Conservation (phyloP, 2,113 vertebrate genomes). For the Scomber colias region DNA sequence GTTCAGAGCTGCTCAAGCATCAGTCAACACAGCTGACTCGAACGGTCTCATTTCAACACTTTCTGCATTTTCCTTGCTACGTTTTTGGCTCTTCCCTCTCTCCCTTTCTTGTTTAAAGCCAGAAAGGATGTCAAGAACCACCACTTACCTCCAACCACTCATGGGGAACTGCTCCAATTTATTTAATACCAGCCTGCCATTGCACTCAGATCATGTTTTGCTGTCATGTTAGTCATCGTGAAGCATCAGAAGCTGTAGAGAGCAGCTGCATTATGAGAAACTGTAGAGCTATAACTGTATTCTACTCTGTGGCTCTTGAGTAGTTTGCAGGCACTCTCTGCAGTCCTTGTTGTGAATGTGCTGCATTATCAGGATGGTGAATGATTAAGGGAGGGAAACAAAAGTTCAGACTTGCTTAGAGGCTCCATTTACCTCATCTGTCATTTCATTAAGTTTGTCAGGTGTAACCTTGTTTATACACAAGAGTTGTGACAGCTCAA, state of each 20-base stretch:
- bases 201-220: conserved; percentile 48
- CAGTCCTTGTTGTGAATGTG: conserved; percentile 14
- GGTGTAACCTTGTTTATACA: conserved; percentile 68
- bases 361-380: conserved; percentile 5
- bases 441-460: conserved; percentile 78
- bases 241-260: neutral
- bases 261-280: neutral
- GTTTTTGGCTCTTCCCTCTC: conserved; percentile 38
- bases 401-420: conserved; percentile 38
- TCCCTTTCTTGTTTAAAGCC: conserved; percentile 28
- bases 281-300: neutral
- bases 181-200: conserved; percentile 56
- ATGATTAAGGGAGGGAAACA: conserved; percentile 44
- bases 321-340: conserved; percentile 22
- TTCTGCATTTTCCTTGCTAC: conserved; percentile 40
- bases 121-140: conserved; percentile 67
- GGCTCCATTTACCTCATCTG: conserved; percentile 61
- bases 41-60: conserved; percentile 49
- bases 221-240: conserved; percentile 37
- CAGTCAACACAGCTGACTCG: conserved; percentile 50
- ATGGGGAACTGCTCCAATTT: conserved; percentile 65
- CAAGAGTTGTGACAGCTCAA: conserved; percentile 75
- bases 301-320: neutral
- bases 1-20: conserved; percentile 63
- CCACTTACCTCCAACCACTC: conserved; percentile 68